phyloP scores from a whole-genome alignment of 2,113 vertebrate species.

The Sinocyclocheilus rhinocerous region DNA sequence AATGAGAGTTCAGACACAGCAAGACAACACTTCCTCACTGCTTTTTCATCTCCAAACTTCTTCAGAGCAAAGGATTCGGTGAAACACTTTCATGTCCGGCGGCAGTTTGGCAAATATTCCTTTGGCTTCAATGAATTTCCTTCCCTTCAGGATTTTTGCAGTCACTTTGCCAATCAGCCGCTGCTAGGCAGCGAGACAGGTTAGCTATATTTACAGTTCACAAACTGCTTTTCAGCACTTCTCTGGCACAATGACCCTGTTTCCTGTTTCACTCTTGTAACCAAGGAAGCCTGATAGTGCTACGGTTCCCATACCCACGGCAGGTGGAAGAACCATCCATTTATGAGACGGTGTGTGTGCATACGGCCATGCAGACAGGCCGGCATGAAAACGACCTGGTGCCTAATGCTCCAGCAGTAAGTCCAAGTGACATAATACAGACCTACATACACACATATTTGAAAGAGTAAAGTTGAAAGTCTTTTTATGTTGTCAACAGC shows the following conservation, averaged over 20 bases:
- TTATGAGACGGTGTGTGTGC: slow-evolving; percentile 94
- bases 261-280: slow-evolving; percentile 22
- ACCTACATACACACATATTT: not conserved
- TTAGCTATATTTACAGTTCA: slow-evolving; percentile 57
- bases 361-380: slow-evolving; percentile 92
- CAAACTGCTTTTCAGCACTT: not conserved
- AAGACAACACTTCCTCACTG: not conserved
- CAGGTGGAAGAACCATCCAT: slow-evolving; percentile 93
- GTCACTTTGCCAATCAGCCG: slow-evolving; percentile 95
- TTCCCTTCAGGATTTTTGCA: slow-evolving; percentile 84
- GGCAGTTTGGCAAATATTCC: slow-evolving; percentile 76
- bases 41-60: not conserved
- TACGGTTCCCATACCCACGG: slow-evolving; percentile 85
- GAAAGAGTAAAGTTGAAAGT: not conserved
- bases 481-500: slow-evolving; percentile 72
- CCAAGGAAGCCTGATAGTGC: slow-evolving; percentile 74
- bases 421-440: slow-evolving; percentile 49
- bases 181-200: slow-evolving; percentile 95
- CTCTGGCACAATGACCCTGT: not conserved
- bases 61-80: slow-evolving; percentile 93
- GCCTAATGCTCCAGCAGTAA: slow-evolving; percentile 86
- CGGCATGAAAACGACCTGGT: slow-evolving; percentile 86
- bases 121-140: slow-evolving; percentile 94
- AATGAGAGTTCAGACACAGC: not conserved
- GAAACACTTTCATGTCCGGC: slow-evolving; percentile 90